Evolutionary conservation across 2,888 invertebrate genomes (phyloP).

Genomic region (Proisotoma minuta): DNA sequence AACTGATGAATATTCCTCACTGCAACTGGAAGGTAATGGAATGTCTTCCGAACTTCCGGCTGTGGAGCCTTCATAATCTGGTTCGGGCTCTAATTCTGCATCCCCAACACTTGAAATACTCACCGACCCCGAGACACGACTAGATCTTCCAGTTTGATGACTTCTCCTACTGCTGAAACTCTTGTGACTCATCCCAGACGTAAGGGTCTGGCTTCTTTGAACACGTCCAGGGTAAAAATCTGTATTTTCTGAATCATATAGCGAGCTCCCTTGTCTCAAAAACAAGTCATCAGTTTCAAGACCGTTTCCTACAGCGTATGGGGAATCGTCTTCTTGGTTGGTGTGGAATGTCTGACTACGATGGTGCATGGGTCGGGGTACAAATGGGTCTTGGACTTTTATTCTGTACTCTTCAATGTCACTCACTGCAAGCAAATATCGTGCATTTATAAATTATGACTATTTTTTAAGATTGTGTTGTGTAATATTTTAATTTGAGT

Average conservation of each 20-base stretch:
- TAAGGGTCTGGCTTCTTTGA: conserved; percentile 32
- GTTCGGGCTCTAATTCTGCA: conserved; percentile 41
- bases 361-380: conserved; percentile 23
- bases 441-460: too few relatives aligned
- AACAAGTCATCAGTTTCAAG: background rate
- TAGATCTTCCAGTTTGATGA: conserved; percentile 27
- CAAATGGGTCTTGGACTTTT: conserved; percentile 46
- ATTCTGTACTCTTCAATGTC: conserved; percentile 45
- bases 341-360: conserved; percentile 27
- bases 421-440: too few relatives aligned
- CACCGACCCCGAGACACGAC: conserved; percentile 28
- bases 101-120: conserved; percentile 35
- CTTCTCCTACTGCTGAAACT: conserved; percentile 19
- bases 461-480: too few relatives aligned
- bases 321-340: conserved; percentile 21
- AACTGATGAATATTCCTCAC: conserved; percentile 39
- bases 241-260: background rate
- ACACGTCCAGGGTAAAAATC: conserved; percentile 15
- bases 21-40: conserved; percentile 39
- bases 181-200: conserved; percentile 20
- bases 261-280: background rate
- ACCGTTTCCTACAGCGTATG: conserved; percentile 5
- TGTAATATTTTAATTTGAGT: too few relatives aligned
- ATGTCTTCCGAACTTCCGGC: conserved; percentile 41
- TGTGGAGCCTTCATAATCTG: conserved; percentile 46